Conservation (phyloP, 2,113 vertebrate species). For the Periophthalmus modestus region DNA sequence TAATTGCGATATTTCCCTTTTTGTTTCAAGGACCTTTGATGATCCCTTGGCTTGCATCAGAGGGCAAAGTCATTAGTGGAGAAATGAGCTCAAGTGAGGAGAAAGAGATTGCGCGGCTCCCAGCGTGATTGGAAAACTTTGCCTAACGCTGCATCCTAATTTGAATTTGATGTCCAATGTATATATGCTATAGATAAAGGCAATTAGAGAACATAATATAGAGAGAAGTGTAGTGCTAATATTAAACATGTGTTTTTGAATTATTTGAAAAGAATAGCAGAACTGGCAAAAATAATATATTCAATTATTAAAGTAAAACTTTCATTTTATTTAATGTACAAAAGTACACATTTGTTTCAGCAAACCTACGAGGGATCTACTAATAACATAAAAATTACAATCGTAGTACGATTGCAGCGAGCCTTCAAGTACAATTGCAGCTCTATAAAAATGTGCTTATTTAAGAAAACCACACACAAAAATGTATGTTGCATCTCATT, state of each 20-base stretch:
- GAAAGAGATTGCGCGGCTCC: constrained; percentile 75
- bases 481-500: no score
- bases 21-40: constrained; percentile 82
- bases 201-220: constrained; percentile 64
- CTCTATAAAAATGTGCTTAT: background rate
- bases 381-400: no score
- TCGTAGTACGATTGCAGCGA: no score
- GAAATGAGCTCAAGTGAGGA: constrained; percentile 80
- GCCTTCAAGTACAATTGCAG: no score
- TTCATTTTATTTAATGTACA: no score
- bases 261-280: background rate
- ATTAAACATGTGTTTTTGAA: background rate
- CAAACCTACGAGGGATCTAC: no score
- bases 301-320: no score
- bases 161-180: constrained; percentile 74
- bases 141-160: constrained; percentile 74
- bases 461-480: no score
- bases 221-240: background rate
- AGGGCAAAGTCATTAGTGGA: constrained; percentile 81
- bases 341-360: no score
- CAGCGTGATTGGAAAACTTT: constrained; percentile 78
- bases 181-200: constrained; percentile 67
- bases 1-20: constrained; percentile 81
- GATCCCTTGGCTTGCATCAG: constrained; percentile 81
- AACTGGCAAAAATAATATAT: background rate